phyloP scores from a whole-genome alignment of 2,888 invertebrate genomes.

The Himalopsyche japonica region DNA sequence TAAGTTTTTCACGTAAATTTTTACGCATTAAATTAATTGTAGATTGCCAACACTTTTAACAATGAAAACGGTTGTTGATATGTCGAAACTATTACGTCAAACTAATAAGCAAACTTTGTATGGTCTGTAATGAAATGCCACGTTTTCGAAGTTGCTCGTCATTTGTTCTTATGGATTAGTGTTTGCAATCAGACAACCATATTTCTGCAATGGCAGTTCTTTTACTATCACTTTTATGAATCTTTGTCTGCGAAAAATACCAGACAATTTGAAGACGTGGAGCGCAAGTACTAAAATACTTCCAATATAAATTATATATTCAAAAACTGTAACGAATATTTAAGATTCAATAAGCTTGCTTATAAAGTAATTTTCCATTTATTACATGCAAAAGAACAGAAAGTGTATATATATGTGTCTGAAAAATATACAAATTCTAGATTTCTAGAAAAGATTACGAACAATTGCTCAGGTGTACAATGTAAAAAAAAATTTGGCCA shows the following conservation, averaged over 20 bases:
- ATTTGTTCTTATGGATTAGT: background rate
- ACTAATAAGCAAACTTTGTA: background rate
- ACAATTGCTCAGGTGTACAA: no score
- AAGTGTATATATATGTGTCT: no score
- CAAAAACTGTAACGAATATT: background rate
- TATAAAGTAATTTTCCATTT: no score
- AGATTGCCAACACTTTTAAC: no score
- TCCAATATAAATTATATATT: background rate
- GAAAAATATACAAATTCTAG: no score
- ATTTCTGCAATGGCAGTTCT: conserved; percentile 18
- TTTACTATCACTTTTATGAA: conserved; percentile 18
- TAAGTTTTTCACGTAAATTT: no score
- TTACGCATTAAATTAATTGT: no score
- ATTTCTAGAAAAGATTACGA: no score
- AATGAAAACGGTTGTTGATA: no score
- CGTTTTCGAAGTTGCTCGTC: background rate
- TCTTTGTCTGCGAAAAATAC: conserved; percentile 25
- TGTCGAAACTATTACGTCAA: background rate
- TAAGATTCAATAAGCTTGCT: no score
- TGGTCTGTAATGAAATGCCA: background rate
- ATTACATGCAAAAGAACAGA: no score
- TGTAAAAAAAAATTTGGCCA: no score
- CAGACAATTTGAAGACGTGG: background rate
- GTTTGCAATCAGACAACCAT: conserved; percentile 28
- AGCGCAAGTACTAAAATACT: background rate